These are phyloP conservation scores for Gerris buenoi DNA, from an alignment of 1,140 invertebrate genomes.

Conservation along the genomic window DNA sequence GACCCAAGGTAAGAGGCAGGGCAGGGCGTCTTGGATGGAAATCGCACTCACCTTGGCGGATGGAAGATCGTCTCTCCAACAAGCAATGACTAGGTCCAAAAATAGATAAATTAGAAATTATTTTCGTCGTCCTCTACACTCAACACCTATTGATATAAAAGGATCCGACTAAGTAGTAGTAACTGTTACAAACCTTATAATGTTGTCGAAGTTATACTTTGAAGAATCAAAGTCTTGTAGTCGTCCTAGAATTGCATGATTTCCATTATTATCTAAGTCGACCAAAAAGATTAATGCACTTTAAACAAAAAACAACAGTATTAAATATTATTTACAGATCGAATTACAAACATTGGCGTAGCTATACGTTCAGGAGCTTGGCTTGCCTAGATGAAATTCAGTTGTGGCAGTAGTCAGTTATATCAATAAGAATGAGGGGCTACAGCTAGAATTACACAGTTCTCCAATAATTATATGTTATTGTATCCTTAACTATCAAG, in stretches of 20 bases:
- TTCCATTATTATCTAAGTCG: not conserved
- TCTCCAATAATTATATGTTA: no score
- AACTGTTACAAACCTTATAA: not conserved
- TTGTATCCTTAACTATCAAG: no score
- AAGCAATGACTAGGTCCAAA: no score
- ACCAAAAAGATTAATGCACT: not conserved
- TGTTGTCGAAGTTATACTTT: not conserved
- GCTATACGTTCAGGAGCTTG: not conserved
- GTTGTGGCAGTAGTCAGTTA: not conserved
- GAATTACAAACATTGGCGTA: no score
- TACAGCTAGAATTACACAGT: not conserved
- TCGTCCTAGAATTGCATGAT: not conserved
- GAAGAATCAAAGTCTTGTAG: not conserved
- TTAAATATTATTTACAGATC: not conserved
- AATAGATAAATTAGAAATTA: no score
- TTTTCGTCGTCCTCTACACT: not conserved
- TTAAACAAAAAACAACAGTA: not conserved
- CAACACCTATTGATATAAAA: not conserved
- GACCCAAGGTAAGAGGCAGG: no score
- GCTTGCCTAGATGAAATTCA: not conserved
- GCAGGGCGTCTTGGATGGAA: not conserved
- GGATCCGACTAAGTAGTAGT: not conserved
- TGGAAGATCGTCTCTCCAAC: not conserved
- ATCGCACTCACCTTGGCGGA: not conserved
- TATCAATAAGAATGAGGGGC: not conserved